These are phyloP conservation scores for Sylvicola fuscatus DNA, from an alignment of 2,888 invertebrate species.

Conservation along the genomic window DNA sequence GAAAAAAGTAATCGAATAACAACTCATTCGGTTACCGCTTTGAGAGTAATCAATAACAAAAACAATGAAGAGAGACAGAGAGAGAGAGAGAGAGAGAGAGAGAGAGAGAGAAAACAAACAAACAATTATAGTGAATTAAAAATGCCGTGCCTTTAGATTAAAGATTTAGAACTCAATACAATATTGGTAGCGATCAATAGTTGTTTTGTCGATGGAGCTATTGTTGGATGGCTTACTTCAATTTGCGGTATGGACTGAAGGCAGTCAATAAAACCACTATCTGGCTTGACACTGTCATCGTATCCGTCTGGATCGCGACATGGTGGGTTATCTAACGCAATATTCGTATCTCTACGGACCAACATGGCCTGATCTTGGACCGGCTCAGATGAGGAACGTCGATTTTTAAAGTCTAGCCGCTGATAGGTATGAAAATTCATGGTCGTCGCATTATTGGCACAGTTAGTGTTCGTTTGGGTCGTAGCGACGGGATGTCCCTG, in stretches of 20 bases:
- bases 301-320: not conserved
- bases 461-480: constrained; percentile 2
- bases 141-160: too few species aligned
- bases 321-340: constrained; percentile 1
- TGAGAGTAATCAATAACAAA: constrained; percentile 2
- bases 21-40: too few species aligned
- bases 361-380: constrained; percentile 6
- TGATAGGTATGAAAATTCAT: constrained; percentile 3
- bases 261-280: constrained; percentile 8
- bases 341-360: not conserved
- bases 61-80: constrained; percentile 2
- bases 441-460: not conserved
- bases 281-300: constrained; percentile 5
- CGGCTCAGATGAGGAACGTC: constrained; percentile 10
- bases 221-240: constrained; percentile 18
- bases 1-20: too few species aligned
- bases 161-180: too few species aligned
- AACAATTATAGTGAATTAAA: not conserved
- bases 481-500: constrained; percentile 1
- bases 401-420: constrained; percentile 10
- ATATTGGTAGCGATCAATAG: too few species aligned
- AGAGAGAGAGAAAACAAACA: not conserved
- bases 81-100: too few species aligned
- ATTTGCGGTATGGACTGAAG: constrained; percentile 16
- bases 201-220: too few species aligned